These are phyloP conservation scores for Phytoseiulus persimilis DNA, from an alignment of 2,888 invertebrate species.

Conservation along the genomic window DNA sequence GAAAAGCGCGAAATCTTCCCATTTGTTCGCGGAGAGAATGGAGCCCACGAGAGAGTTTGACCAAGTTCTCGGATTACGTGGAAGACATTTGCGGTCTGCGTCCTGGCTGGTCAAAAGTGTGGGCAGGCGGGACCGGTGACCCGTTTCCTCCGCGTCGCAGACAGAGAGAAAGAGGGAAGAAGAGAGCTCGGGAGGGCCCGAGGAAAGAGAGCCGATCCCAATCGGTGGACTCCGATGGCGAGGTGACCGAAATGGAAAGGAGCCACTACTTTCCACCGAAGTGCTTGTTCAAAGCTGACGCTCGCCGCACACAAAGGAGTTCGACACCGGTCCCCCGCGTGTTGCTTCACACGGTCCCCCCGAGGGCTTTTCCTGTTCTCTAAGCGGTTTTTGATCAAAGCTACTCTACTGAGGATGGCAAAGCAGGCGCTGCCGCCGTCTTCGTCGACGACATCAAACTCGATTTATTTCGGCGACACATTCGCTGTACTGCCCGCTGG, in stretches of 20 bases:
- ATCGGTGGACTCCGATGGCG: neutral
- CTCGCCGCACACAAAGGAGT: neutral
- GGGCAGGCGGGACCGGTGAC: neutral
- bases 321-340: neutral
- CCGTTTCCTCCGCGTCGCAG: neutral
- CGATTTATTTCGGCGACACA: neutral
- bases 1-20: neutral
- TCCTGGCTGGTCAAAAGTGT: neutral
- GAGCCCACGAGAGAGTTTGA: neutral
- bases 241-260: neutral
- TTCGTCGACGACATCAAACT: neutral
- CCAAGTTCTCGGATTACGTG: neutral
- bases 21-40: neutral
- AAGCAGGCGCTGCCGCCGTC: neutral
- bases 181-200: neutral
- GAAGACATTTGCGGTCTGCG: neutral
- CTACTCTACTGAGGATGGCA: neutral
- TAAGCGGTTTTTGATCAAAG: neutral
- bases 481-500: neutral
- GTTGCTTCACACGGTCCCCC: neutral
- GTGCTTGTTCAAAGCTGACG: constrained; percentile 5
- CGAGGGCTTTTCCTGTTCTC: neutral
- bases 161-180: neutral
- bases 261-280: neutral
- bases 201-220: neutral